Percentiles rank a stretch among this genome's conserved stretches.
phyloP scores from a whole-genome alignment of 2,113 vertebrate species.

The Brienomyrus brachyistius region DNA sequence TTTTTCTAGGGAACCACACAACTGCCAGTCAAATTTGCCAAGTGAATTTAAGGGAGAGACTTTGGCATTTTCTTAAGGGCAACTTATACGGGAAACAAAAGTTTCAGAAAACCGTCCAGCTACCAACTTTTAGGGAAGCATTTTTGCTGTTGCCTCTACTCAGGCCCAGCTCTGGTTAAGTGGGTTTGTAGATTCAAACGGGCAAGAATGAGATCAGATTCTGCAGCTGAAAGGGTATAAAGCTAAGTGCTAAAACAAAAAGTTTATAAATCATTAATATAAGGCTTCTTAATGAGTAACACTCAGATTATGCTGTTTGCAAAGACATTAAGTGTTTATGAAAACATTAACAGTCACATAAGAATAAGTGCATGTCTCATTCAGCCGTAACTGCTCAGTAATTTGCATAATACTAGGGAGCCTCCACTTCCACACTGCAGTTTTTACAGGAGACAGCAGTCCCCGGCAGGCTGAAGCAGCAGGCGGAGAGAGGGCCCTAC shows the following conservation, averaged over 20 bases:
- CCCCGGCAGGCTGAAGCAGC: background rate
- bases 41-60: background rate
- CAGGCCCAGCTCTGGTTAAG: background rate
- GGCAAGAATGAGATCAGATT: background rate
- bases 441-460: background rate
- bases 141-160: background rate
- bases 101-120: background rate
- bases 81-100: background rate
- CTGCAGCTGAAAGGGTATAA: background rate
- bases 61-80: background rate
- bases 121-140: background rate
- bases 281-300: background rate
- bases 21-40: background rate
- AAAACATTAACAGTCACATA: background rate
- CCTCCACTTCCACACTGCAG: background rate
- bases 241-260: background rate
- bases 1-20: background rate
- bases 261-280: background rate
- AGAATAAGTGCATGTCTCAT: background rate
- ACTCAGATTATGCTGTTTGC: background rate
- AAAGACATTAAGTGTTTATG: background rate
- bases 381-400: background rate
- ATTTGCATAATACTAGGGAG: background rate
- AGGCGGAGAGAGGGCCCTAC: constrained; percentile 47
- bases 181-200: background rate